Evolutionary conservation across 1,140 invertebrate genomes (phyloP), one percentile per base, ranked within the genome.

Genomic region (Formica selysi): DNA sequence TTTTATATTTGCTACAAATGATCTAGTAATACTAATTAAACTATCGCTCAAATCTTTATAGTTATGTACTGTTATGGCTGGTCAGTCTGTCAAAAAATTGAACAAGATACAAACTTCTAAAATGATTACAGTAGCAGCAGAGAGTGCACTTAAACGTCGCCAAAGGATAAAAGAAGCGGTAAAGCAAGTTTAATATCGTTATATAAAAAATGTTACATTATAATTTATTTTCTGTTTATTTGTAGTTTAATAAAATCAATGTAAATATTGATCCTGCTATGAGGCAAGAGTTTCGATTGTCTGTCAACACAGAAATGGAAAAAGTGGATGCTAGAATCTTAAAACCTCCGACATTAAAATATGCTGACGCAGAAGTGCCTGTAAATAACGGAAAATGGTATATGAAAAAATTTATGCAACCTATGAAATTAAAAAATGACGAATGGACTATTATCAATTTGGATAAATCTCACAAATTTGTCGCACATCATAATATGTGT

Each of bases 51-150:
- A 61, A 36, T 32, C 19, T 61, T 68, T 76, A 32, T 32, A 96
- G 94, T 92, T 97, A 0, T 96, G 97, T 59, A 94, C 91, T 6
- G 95, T 98, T 16, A 87, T 96, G 1, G 92, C 93, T 67, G 96
- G 96, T 1, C 97, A 98, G 94, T 94, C 96, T 10, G 90, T 93
- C 62, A 94, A 92, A 48, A 96, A 96, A 91, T 91, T 96, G 89
- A 92, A 93, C 62, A 96, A 96, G 54, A 86, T 51, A 0, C 97
- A 98, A 93, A 96, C 97, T 0, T 81, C 95, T 1, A 93, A 90
- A 0, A 97, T 98, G 97, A 97, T 98, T 0, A 92, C 38, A 87
- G 38, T 90, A 65, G 96, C 97, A 1, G 97, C 97, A 1, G 97
- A 96, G 0, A 90, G 94, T 5, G 96, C 97, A 0, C 89, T 95